phyloP scores from a whole-genome alignment of 2,113 vertebrate species.

The Perca fluviatilis region DNA sequence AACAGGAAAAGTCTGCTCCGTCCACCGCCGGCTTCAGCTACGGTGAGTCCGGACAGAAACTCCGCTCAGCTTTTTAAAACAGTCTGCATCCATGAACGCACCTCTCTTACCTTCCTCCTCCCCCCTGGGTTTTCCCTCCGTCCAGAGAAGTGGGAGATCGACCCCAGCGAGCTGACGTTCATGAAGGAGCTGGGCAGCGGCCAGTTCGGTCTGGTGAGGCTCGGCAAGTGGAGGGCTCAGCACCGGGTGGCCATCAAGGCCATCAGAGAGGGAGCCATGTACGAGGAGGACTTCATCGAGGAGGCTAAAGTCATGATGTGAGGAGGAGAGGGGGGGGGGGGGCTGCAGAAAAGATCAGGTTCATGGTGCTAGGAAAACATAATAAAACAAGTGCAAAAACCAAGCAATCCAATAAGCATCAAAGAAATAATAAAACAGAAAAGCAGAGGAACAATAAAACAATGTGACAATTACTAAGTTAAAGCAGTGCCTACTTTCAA shows the following conservation, averaged over 20 bases:
- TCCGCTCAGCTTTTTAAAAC: not conserved
- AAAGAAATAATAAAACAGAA: no score
- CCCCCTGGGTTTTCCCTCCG: not conserved
- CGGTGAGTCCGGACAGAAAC: slow-evolving; percentile 79
- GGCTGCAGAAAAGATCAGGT: no score
- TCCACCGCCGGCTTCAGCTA: slow-evolving; percentile 97
- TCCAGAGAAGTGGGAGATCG: slow-evolving; percentile 94
- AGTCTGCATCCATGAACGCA: not conserved
- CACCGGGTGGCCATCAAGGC: slow-evolving; percentile 97
- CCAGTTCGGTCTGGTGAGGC: slow-evolving; percentile 91
- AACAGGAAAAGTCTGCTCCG: slow-evolving; percentile 86
- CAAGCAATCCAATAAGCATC: no score
- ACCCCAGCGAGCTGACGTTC: slow-evolving; percentile 93
- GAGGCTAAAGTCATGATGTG: slow-evolving; percentile 99
- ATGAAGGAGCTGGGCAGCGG: slow-evolving; percentile 95
- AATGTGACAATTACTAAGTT: no score
- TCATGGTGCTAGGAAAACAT: no score
- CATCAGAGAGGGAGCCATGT: slow-evolving; percentile 94
- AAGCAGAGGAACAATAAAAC: no score
- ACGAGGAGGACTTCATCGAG: slow-evolving; percentile 96
- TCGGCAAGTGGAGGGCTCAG: slow-evolving; percentile 93
- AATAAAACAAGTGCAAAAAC: no score
- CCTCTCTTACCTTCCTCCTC: not conserved
- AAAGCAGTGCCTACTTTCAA: no score
- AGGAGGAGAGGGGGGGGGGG: slow-evolving; percentile 53